These are phyloP conservation scores for Siniperca obscura DNA, from an alignment of 2,797 vertebrate genomes.

Conservation along the genomic window DNA sequence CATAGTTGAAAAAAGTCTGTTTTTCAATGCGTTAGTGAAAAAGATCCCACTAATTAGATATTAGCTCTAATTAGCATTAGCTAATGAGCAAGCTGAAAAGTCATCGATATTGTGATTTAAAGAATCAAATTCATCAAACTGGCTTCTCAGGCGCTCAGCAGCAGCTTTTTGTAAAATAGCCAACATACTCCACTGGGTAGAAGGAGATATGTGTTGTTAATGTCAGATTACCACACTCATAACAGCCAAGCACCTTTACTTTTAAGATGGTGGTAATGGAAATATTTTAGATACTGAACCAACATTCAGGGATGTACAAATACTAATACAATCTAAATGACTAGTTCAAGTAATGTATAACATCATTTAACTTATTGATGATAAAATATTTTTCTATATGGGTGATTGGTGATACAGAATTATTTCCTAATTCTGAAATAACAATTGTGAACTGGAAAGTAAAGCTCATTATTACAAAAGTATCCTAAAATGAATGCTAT, in stretches of 20 bases:
- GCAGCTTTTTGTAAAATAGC: slow-evolving; percentile 4
- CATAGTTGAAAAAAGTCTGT: background rate
- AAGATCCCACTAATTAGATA: background rate
- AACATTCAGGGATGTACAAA: background rate
- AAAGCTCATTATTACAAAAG: background rate
- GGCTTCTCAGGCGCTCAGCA: background rate
- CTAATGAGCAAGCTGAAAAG: background rate
- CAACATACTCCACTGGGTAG: background rate
- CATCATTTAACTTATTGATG: background rate
- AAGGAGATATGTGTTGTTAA: background rate
- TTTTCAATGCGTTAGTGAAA: background rate
- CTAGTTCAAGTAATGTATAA: background rate
- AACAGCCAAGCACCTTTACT: background rate
- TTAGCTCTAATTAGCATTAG: too few relatives aligned
- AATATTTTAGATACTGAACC: background rate
- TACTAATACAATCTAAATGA: background rate
- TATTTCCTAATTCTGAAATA: background rate
- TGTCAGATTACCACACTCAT: background rate
- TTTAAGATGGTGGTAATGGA: background rate
- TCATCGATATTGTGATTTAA: background rate
- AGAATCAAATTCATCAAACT: slow-evolving; percentile 7
- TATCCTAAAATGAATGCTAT: background rate
- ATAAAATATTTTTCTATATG: background rate
- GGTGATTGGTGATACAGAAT: background rate
- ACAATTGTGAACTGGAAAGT: background rate